Percentiles rank a stretch among this genome's conserved stretches.
Evolutionary conservation across 1,140 invertebrate genomes (phyloP).

Genomic region (Helicoverpa armigera): DNA sequence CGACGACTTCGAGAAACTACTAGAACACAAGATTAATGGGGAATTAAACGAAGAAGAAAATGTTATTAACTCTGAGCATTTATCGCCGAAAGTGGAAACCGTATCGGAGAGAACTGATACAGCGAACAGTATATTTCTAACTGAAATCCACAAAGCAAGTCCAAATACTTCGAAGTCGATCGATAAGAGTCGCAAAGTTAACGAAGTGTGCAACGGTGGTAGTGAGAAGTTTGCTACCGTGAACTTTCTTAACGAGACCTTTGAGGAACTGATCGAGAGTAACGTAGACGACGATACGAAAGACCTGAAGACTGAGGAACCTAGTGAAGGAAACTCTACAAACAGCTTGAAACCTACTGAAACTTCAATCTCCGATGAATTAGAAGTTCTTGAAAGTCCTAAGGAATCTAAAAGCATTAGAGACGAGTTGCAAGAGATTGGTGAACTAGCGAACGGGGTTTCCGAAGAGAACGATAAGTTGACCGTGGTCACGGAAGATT

Average conservation of each 20-base stretch:
- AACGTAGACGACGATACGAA: slow-evolving; percentile 75
- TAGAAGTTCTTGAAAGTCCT: slow-evolving; percentile 38
- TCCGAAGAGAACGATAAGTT: slow-evolving; percentile 62
- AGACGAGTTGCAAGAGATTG: slow-evolving; percentile 40
- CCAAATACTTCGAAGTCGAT: slow-evolving; percentile 11
- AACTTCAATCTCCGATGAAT: neutral
- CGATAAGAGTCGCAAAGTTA: slow-evolving; percentile 10
- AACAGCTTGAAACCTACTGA: slow-evolving; percentile 29
- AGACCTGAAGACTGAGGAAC: slow-evolving; percentile 56
- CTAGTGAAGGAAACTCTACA: slow-evolving; percentile 1
- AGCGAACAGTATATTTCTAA: slow-evolving; percentile 28
- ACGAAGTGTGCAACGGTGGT: slow-evolving; percentile 64
- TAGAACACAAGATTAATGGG: slow-evolving; percentile 51
- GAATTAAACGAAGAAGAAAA: slow-evolving; percentile 42
- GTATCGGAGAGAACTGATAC: slow-evolving; percentile 14
- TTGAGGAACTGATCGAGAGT: slow-evolving; percentile 80
- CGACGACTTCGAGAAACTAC: slow-evolving; percentile 22
- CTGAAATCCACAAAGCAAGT: neutral
- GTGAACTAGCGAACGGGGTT: slow-evolving; percentile 58
- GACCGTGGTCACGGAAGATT: slow-evolving; percentile 73
- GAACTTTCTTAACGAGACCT: slow-evolving; percentile 77
- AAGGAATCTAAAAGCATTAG: slow-evolving; percentile 51
- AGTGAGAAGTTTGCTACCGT: slow-evolving; percentile 79
- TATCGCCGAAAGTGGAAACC: slow-evolving; percentile 2
- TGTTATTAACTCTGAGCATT: neutral